Evolutionary conservation across 2,797 vertebrate species (phyloP), one percentile per base, ranked within the genome.

Genomic region (Petrocephalus schoutedeni): DNA sequence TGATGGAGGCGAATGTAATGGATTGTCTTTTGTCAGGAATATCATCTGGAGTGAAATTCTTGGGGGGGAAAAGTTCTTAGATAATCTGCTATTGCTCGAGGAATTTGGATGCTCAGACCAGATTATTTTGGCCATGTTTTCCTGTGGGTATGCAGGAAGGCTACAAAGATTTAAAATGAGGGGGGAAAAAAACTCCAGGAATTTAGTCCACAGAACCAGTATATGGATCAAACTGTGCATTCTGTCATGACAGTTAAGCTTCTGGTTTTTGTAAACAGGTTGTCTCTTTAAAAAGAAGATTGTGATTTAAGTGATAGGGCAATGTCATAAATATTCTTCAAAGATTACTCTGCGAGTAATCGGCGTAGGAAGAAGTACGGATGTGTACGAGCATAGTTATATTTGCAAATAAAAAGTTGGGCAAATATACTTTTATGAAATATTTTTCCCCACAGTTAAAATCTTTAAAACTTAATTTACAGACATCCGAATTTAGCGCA

Each of bases 191-290:
- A 77, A 23, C n/a, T 85, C 61, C 88, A 86, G 88, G 80, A 87
- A 88, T 90, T 83, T 49, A 86, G 45, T 84, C 53, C 32, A 45
- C 74, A 28, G 87, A 89, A 87, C 54, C 23, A 89, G 28, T 77
- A 10, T 85, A 28, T 88, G 28, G 67, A 87, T 80, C 57, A 88
- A 90, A 88, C 64, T 14, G 36, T 88, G 88, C 91, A 16, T 89
- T 91, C 87, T 90, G 89, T 86, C 23, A 87, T 93, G 92, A 90
- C 92, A 90, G 91, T 88, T 87, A 87, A 88, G 92, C 92, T 92
- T 89, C 91, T 92, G 92, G 91, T 0, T 92, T 92, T 93, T 91
- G 92, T 93, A 94, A 94, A 94, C 92, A 93, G 84, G 6, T 93
- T 94, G 93, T 93, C 94, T 94, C 91, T 93, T 92, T 91, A 93